A percentile compares a stretch with the other conserved stretches of the same genome.
These are phyloP conservation scores for Nylanderia fulva DNA, from an alignment of 1,140 invertebrate species.

Conservation along the genomic window DNA sequence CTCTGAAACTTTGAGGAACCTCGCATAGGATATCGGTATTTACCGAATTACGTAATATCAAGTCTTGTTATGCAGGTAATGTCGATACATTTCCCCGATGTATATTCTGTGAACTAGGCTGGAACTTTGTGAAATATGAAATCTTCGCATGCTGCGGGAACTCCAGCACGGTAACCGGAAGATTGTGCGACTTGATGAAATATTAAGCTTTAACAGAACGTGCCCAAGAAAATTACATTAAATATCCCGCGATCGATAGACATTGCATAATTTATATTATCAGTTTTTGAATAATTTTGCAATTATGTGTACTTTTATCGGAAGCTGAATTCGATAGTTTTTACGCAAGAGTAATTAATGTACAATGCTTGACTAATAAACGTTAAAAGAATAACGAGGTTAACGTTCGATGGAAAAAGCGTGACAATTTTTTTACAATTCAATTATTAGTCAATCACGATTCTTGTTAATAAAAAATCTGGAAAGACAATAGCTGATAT, in stretches of 20 bases:
- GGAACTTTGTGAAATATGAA: conserved; percentile 55
- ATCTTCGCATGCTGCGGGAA: conserved; percentile 27
- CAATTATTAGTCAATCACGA: conserved; percentile 41
- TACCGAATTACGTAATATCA: conserved; percentile 34
- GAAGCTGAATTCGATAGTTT: conserved; percentile 2
- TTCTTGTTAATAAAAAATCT: conserved; percentile 15
- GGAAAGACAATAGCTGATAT: conserved; percentile 49
- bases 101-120: conserved; percentile 15
- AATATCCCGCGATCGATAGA: neutral
- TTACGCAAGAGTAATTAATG: neutral
- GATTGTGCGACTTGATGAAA: conserved; percentile 55
- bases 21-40: conserved; percentile 21
- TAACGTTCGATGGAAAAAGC: neutral
- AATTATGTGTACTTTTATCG: neutral
- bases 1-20: conserved; percentile 1
- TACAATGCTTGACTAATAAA: neutral
- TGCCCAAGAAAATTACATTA: conserved; percentile 12
- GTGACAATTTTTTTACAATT: conserved; percentile 17
- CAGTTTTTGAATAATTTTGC: neutral
- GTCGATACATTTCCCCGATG: conserved; percentile 37
- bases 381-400: neutral
- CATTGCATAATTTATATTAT: neutral
- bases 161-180: conserved; percentile 32
- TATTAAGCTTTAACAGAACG: conserved; percentile 38
- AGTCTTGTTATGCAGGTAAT: conserved; percentile 29